These are phyloP conservation scores for Venusia cambrica DNA, from an alignment of 2,888 invertebrate species.

Conservation along the genomic window DNA sequence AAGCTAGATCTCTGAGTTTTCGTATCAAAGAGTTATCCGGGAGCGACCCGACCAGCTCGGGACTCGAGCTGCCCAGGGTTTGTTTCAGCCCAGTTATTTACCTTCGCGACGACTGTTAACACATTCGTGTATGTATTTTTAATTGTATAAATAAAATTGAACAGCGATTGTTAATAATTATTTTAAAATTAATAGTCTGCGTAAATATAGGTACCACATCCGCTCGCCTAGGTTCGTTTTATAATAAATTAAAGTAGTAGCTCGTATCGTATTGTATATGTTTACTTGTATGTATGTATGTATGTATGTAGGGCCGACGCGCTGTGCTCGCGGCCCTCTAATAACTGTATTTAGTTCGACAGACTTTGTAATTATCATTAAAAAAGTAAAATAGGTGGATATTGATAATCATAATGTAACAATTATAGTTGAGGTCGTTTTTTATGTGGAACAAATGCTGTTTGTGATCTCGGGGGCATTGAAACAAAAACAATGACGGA, in stretches of 20 bases:
- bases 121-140: conserved; percentile 35
- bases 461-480: conserved; percentile 74
- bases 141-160: conserved; percentile 26
- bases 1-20: no score
- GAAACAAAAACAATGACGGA: conserved; percentile 53
- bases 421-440: conserved; percentile 63
- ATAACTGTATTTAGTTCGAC: conserved; percentile 78
- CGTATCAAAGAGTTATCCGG: no score
- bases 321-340: conserved; percentile 68
- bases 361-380: conserved; percentile 72
- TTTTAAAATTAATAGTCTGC: conserved; percentile 52
- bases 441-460: conserved; percentile 73
- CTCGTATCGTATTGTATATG: conserved; percentile 47
- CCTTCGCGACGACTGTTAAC: conserved; percentile 11
- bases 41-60: no score
- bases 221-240: conserved; percentile 38
- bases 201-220: conserved; percentile 19
- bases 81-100: no score
- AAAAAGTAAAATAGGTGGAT: conserved; percentile 59
- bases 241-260: conserved; percentile 69
- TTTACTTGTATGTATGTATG: conserved; percentile 56
- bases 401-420: conserved; percentile 61
- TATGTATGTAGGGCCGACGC: conserved; percentile 69
- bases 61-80: no score
- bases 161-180: conserved; percentile 47